Evolutionary conservation across 2,888 invertebrate species (phyloP), one percentile per base, ranked within the genome.

Genomic region (Drosophila infuscata): DNA sequence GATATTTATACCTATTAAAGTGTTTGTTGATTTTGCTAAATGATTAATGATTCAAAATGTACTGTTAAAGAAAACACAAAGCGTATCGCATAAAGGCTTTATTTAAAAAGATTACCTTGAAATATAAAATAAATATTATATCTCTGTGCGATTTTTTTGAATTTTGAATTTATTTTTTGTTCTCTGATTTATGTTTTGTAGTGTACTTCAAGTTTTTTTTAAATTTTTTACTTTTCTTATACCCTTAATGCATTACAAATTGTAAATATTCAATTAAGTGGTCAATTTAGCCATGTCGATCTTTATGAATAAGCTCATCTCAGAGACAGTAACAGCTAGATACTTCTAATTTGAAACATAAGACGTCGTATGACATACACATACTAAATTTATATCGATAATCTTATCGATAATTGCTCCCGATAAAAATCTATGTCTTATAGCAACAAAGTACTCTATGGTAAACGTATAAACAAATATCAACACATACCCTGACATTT

Each of bases 1-100:
- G 20, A 57, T 20, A 17, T 41, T 15, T 30, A 38, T 41, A 12
- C 3, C 46, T 20, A 46, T 46, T 12, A 15, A 29, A 58, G 17
- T 36, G 51, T 32, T 20, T 70, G 49, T 65, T 33, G 51, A 51
- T 43, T 4, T 57, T 68, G 49, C 36, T 54, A 61, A 81, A 53
- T 68, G 59, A 79, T 82, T 67, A 74, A 79, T 79, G 82, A 60
- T 68, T 63, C 30, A 35, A 43, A 43, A 75, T 66, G 53, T 69
- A 56, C 61, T 68, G 41, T 57, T 67, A 67, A 54, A 65, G 38
- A 66, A 53, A 25, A 48, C 6, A 32, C n/a, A 46, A 69, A 58
- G 59, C 60, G 66, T 58, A 62, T 46, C 63, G 57, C 48, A 43
- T 64, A 52, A 59, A 32, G 48, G 49, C 30, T 49, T 57, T 53